Evolutionary conservation across 2,888 invertebrate species (phyloP).

Genomic region (Mesochorus sp.): DNA sequence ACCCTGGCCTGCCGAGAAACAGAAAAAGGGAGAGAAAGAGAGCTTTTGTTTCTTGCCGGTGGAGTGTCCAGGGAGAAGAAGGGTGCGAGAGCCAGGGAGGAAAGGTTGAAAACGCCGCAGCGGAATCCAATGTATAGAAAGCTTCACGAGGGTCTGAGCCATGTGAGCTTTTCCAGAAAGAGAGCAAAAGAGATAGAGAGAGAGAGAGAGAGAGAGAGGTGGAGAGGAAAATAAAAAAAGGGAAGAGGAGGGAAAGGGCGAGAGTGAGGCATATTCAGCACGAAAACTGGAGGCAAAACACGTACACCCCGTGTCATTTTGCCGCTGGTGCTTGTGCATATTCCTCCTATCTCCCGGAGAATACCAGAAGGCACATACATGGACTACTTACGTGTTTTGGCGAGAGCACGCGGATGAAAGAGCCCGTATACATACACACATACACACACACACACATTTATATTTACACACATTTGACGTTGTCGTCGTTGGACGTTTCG

Average conservation of each 20-base stretch:
- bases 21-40: background rate
- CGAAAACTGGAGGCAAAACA: conserved; percentile 53
- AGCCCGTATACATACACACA: conserved; percentile 8
- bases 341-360: conserved; percentile 54
- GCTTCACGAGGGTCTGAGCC: conserved; percentile 14
- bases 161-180: conserved; percentile 25
- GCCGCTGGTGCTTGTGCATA: conserved; percentile 58
- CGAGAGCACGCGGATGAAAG: conserved; percentile 54
- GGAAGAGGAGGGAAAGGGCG: background rate
- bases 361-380: conserved; percentile 41
- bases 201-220: background rate
- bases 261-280: conserved; percentile 11
- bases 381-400: conserved; percentile 61
- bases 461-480: background rate
- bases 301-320: conserved; percentile 67
- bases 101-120: conserved; percentile 62
- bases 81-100: conserved; percentile 43
- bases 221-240: background rate
- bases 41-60: conserved; percentile 76
- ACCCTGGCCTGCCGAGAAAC: conserved; percentile 53
- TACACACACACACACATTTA: conserved; percentile 2
- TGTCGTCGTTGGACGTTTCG: conserved; percentile 50
- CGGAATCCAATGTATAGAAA: conserved; percentile 29
- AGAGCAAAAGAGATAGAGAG: conserved; percentile 10
- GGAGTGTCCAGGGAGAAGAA: conserved; percentile 24